A percentile compares a stretch with the other conserved stretches of the same genome.
Evolutionary conservation across 2,113 vertebrate species (phyloP).

Genomic region (Copsychus sechellarum): DNA sequence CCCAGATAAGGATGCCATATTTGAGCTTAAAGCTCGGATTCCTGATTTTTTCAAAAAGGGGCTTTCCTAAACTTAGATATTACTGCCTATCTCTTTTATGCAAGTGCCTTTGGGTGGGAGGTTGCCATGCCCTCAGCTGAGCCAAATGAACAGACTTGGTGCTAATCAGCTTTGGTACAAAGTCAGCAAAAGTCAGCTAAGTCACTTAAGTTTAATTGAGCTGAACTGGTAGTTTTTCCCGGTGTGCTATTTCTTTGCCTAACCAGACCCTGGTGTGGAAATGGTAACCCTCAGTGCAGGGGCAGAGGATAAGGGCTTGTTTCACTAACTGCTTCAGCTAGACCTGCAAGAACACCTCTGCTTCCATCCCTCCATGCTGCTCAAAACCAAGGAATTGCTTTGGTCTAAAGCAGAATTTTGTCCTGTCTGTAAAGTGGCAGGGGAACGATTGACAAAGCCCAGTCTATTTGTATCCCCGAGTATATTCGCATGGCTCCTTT

Average conservation of each 20-base stretch:
- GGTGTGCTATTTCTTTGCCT: not conserved
- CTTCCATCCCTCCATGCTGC: fast-evolving
- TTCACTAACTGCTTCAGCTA: not conserved
- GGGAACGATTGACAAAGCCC: not conserved
- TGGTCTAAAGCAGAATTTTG: not conserved
- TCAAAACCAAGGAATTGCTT: not conserved
- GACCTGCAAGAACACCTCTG: not conserved
- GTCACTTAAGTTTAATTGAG: not conserved
- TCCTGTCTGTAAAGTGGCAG: not conserved
- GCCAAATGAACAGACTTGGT: not conserved
- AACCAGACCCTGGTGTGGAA: not conserved
- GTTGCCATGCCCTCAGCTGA: not conserved
- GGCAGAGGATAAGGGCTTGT: not conserved
- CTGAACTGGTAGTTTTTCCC: not conserved
- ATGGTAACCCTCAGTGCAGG: not conserved
- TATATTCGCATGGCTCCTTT: not conserved
- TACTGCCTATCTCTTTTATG: not conserved
- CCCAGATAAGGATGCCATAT: not conserved
- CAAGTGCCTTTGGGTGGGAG: not conserved
- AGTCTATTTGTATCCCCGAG: not conserved
- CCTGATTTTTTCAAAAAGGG: not conserved
- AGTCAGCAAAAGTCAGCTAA: not conserved
- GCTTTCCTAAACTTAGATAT: not conserved
- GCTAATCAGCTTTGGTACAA: not conserved
- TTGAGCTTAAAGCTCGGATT: not conserved